Evolutionary conservation across 1,140 invertebrate genomes (phyloP).

Genomic region (Pseudomyrmex flavicornis): DNA sequence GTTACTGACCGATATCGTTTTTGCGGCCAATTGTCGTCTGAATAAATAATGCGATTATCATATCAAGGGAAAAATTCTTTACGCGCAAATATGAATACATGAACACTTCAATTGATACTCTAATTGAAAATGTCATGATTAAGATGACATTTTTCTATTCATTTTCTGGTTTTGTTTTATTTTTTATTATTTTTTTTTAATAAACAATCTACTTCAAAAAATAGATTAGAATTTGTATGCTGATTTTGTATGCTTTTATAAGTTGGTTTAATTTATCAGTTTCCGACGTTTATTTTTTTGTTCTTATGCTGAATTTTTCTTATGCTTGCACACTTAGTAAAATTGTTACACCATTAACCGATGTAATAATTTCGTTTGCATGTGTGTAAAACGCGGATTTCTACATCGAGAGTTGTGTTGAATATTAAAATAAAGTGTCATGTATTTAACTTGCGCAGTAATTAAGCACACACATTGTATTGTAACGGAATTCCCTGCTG

Average conservation of each 20-base stretch:
- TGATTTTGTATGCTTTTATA: background rate
- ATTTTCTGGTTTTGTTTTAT: background rate
- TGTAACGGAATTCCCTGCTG: slow-evolving; percentile 22
- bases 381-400: slow-evolving; percentile 17
- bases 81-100: background rate
- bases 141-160: too few species aligned
- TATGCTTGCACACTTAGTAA: background rate
- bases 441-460: slow-evolving; percentile 36
- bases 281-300: background rate
- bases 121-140: too few species aligned
- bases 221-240: background rate
- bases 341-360: slow-evolving; percentile 17
- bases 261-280: background rate
- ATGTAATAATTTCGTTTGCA: background rate
- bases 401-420: slow-evolving; percentile 3
- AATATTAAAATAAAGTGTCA: slow-evolving; percentile 57
- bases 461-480: slow-evolving; percentile 47
- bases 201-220: background rate
- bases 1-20: slow-evolving; percentile 13
- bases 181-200: background rate
- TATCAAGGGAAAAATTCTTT: background rate
- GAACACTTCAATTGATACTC: background rate
- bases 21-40: background rate
- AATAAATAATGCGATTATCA: background rate
- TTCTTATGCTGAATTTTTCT: background rate